phyloP scores from a whole-genome alignment of 2,888 invertebrate species.

The Nudaria mundana region DNA sequence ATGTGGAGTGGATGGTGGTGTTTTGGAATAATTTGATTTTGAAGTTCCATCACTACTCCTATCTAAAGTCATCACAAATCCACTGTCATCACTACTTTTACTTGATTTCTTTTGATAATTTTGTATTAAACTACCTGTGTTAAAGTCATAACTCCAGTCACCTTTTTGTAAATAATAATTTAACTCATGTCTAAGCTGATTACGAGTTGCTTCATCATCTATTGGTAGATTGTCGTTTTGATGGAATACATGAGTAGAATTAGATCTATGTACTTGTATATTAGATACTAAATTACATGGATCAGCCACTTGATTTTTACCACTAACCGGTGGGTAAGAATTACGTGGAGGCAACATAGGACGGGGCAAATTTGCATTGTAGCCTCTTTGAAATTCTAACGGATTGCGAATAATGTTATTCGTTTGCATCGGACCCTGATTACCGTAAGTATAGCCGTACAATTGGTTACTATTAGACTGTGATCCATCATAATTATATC shows the following conservation, averaged over 20 bases:
- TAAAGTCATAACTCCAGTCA: constrained; percentile 76
- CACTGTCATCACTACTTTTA: constrained; percentile 76
- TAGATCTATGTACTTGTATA: constrained; percentile 83
- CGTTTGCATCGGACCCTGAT: constrained; percentile 77
- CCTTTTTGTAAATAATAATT: constrained; percentile 77
- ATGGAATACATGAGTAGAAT: constrained; percentile 82
- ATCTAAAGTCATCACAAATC: constrained; percentile 76
- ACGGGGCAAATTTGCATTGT: constrained; percentile 80
- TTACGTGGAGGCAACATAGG: constrained; percentile 83
- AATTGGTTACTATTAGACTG: constrained; percentile 71
- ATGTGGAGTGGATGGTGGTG: constrained; percentile 74
- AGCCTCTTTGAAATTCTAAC: constrained; percentile 80
- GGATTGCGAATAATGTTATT: constrained; percentile 79
- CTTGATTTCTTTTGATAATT: constrained; percentile 77
- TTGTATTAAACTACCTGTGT: constrained; percentile 73
- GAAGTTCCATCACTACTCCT: constrained; percentile 76
- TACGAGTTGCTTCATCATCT: constrained; percentile 71
- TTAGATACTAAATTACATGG: constrained; percentile 72
- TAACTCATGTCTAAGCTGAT: constrained; percentile 71
- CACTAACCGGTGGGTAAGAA: constrained; percentile 82
- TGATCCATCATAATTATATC: constrained; percentile 69
- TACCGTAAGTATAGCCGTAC: constrained; percentile 78
- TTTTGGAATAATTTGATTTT: constrained; percentile 74
- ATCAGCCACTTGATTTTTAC: constrained; percentile 78
- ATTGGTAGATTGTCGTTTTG: constrained; percentile 68